Percentiles rank a stretch among this genome's conserved stretches.
phyloP scores from a whole-genome alignment of 2,797 vertebrate genomes.

The Cyclopterus lumpus region DNA sequence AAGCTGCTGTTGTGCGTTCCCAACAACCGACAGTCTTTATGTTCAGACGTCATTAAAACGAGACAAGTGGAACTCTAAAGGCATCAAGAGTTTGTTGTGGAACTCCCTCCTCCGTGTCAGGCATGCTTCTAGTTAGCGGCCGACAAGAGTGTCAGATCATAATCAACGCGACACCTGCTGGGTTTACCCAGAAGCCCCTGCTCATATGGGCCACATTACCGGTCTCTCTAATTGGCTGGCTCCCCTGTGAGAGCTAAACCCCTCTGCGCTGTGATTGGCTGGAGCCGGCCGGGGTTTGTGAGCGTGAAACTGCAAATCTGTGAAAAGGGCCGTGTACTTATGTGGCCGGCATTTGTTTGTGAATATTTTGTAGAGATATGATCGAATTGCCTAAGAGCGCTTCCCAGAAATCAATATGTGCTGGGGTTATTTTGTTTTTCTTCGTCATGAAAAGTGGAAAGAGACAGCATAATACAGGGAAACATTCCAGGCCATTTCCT shows the following conservation, averaged over 20 bases:
- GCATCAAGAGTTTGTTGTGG: constrained; percentile 19
- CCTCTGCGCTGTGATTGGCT: constrained; percentile 41
- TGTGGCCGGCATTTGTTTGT: not conserved
- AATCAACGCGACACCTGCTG: constrained; percentile 81
- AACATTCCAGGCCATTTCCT: constrained; percentile 27
- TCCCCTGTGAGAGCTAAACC: constrained; percentile 55
- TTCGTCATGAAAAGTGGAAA: constrained; percentile 23
- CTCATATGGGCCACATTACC: constrained; percentile 78
- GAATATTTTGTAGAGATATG: not conserved
- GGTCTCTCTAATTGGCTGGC: constrained; percentile 66
- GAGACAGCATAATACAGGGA: constrained; percentile 28
- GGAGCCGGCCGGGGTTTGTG: constrained; percentile 18
- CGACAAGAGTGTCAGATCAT: constrained; percentile 76
- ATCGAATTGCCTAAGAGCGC: not conserved
- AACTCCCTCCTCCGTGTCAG: constrained; percentile 24
- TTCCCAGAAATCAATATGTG: not conserved
- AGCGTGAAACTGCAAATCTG: constrained; percentile 57
- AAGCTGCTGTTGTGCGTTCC: constrained; percentile 23
- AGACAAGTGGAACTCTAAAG: constrained; percentile 17
- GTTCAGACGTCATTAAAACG: constrained; percentile 5
- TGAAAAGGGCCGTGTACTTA: constrained; percentile 21
- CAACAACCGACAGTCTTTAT: not conserved
- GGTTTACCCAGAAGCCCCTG: constrained; percentile 76
- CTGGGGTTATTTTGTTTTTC: constrained; percentile 16
- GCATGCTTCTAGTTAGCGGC: constrained; percentile 70